Base-by-base conservation (phyloP, 2,888 invertebrate species). In the Pterostichus niger region DNA sequence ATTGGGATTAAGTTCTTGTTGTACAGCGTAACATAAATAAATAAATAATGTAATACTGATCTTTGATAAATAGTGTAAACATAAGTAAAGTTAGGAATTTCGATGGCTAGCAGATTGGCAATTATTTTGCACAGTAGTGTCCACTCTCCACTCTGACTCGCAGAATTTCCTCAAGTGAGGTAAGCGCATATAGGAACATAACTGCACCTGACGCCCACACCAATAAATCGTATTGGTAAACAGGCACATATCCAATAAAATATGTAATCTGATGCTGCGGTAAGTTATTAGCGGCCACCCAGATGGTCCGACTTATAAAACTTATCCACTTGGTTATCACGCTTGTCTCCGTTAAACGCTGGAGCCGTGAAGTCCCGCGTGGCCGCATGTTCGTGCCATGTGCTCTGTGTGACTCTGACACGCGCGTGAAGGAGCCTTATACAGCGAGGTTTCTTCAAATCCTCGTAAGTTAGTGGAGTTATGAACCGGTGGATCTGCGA, bases 241-340 rank as follows among this genome's bases (percentile, higher is more conserved):
- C 75, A 82, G 46, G 35, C 35, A 73, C 15, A 82, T 44, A 75
- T 68, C 82, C 75, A 82, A 82, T 82, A 82, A 82, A 82, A 82
- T 82, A 75, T 61, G 82, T 75, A 82, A 82, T 82, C 82, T 82
- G 82, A 82, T 82, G 82, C 75, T 31, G 61, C n/a, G 75, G 59
- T 82, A 75, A 82, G 75, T 82, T 82, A 82, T 82, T 82, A 75
- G 71, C 59, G 82, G 56, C 82, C 82, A 82, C 82, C 73, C 82
- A 82, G 82, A 82, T 82, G 82, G 75, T 46, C 80, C 13, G 9
- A 24, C 61, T 64, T 64, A 64, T 71, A 71, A 56, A 44, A 78
- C 40, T 44, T 61, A 78, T 61, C 44, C 61, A 61, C 54, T 80
- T 68, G 9, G 64, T 17, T 68, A 68, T 68, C 40, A 4, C 40